Evolutionary conservation across 35 echinoderm and acorn worm genomes (phyloP), one percentile per base, ranked within the genome.

Genomic region (Stichopus chloronotus): DNA sequence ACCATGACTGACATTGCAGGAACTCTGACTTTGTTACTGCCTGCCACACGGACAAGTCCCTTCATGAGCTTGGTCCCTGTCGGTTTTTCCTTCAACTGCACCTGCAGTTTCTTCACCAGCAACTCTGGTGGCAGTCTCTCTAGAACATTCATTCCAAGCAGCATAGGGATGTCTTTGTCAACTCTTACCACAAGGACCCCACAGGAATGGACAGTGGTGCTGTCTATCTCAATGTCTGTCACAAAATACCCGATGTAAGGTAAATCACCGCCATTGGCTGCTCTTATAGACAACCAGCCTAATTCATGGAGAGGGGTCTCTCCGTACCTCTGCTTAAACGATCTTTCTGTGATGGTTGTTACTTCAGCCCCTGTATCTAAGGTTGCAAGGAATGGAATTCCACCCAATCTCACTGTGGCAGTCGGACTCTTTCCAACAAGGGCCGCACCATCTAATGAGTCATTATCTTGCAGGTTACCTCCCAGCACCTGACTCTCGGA

Each of bases 11-110:
- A 57, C 63, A 55, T 85, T 23, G 65, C 16, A 16, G 81, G 60
- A 58, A 93, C 65, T 23, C 55, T 61, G 52, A 86, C 69, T 12
- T 55, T 86, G 6, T 13, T 56, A 19, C 22, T 59, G 25, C 63
- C 52, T 56, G 59, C 82, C 30, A 93, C 83, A 56, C 59, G 7
- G 0, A 93, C 81, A 24, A 87, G 81, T 9, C 80, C 92, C n/a
- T 78, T 63, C 8, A 69, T 22, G 24, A 30, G 20, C 52, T 2
- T 19, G 14, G 9, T 83, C 9, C 5, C 14, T 19, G 8, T n/a
- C 6, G 68, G 6, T n/a, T 13, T 63, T n/a, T 76, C 72, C 30
- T 55, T 7, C 59, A 13, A 7, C 21, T 8, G 23, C 17, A 83
- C 16, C 12, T 72, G 58, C 56, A 78, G 23, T 57, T 72, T 87